A percentile compares a stretch with the other conserved stretches of the same genome.
Evolutionary conservation across 2,797 vertebrate species (phyloP).

Genomic region (Alauda arvensis): DNA sequence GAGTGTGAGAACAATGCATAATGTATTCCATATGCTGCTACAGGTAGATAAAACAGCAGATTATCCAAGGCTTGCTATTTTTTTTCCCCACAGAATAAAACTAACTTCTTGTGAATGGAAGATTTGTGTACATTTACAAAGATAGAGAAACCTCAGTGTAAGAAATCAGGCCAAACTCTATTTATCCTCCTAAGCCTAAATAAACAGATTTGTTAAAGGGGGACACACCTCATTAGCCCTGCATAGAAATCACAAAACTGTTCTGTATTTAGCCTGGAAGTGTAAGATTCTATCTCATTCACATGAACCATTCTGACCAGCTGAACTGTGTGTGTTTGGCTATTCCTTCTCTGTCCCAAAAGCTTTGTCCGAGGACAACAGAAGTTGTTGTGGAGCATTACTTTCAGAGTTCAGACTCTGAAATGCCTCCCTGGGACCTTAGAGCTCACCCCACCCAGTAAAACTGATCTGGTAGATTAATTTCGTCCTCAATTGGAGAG

Average conservation of each 20-base stretch:
- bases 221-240: neutral
- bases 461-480: neutral
- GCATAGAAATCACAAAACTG: neutral
- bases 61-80: neutral
- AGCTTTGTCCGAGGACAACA: neutral
- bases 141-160: neutral
- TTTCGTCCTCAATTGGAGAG: neutral
- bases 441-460: neutral
- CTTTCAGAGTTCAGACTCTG: neutral
- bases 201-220: neutral
- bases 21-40: neutral
- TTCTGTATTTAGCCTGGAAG: neutral
- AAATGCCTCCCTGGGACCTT: neutral
- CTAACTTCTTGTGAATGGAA: neutral
- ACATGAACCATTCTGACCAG: neutral
- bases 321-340: neutral
- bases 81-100: neutral
- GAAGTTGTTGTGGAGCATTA: neutral
- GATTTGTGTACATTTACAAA: neutral
- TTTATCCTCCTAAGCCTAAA: neutral
- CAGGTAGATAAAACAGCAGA: neutral
- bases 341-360: neutral
- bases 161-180: neutral
- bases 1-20: neutral
- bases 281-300: accelerated